Conservation (phyloP, 2,888 invertebrate genomes). For the Callyntrura sp. region DNA sequence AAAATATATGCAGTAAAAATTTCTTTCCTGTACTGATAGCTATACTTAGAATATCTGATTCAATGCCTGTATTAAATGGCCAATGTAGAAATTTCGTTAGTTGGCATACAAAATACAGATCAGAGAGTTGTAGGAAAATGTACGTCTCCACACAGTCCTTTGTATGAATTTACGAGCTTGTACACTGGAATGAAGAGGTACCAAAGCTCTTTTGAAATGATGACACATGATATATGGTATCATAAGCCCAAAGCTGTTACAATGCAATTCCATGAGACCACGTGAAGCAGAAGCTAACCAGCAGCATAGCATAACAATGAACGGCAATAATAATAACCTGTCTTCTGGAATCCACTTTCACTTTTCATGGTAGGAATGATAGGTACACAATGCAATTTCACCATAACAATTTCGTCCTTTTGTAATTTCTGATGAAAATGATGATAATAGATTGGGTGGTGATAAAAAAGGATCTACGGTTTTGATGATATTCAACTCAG, state of each 20-base stretch:
- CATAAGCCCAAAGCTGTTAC: not conserved
- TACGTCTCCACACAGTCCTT: not conserved
- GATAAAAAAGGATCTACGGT: slow-evolving; percentile 1
- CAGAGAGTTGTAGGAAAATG: not conserved
- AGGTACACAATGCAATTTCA: not conserved
- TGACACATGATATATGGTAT: slow-evolving; percentile 36
- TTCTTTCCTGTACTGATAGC: not conserved
- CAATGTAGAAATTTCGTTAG: not conserved
- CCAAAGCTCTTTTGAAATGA: not conserved
- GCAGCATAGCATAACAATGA: slow-evolving; percentile 27
- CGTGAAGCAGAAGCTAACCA: not conserved
- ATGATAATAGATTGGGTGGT: not conserved
- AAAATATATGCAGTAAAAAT: not conserved
- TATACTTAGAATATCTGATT: not conserved
- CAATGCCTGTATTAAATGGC: slow-evolving; percentile 27
- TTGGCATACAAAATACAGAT: not conserved
- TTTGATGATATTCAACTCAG: not conserved
- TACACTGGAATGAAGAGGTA: not conserved
- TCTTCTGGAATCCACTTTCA: slow-evolving; percentile 43
- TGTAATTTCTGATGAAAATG: slow-evolving; percentile 5
- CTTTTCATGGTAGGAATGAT: slow-evolving; percentile 23
- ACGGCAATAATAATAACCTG: not conserved
- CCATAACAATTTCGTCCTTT: not conserved
- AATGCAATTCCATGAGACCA: not conserved
- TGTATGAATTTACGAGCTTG: not conserved